Conservation (phyloP, 2,113 vertebrate species). For the Cyanoderma ruficeps region DNA sequence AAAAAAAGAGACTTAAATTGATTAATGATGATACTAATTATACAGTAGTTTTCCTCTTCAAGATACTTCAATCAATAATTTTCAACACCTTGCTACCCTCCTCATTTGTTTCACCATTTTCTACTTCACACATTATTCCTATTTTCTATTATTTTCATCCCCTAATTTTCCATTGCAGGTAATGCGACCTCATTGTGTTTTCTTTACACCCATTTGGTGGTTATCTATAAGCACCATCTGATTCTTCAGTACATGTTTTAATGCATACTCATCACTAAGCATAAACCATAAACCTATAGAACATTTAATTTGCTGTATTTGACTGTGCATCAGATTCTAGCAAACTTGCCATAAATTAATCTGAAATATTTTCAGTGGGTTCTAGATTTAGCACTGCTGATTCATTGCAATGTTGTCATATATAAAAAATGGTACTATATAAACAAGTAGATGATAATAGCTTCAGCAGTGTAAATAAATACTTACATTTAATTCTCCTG, state of each 20-base stretch:
- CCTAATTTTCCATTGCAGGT: neutral
- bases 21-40: neutral
- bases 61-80: neutral
- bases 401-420: neutral
- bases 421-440: neutral
- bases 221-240: neutral
- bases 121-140: neutral
- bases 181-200: neutral
- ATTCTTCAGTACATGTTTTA: neutral
- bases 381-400: neutral
- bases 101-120: neutral
- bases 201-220: neutral
- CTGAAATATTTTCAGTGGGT: neutral
- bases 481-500: neutral
- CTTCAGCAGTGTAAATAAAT: slow-evolving; percentile 20
- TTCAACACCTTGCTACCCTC: neutral
- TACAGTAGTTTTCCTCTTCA: slow-evolving; percentile 20
- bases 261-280: neutral
- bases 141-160: neutral
- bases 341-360: neutral
- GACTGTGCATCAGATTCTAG: neutral
- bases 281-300: neutral
- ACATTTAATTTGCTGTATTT: neutral
- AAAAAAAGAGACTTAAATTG: neutral
- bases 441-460: neutral